Conservation (phyloP, 2,113 vertebrate genomes). For the Sialia sialis region DNA sequence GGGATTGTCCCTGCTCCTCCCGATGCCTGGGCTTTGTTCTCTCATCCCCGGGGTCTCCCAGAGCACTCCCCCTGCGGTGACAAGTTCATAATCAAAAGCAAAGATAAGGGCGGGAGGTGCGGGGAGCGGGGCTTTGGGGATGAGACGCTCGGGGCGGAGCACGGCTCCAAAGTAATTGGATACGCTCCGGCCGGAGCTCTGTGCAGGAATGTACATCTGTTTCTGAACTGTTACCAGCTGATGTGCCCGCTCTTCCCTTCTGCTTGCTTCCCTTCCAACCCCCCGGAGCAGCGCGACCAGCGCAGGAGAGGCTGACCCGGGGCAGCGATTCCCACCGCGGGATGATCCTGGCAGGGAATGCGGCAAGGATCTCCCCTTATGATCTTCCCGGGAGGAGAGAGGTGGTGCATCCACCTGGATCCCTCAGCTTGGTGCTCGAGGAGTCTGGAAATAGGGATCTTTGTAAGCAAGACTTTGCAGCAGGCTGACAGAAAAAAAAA, state of each 20-base stretch:
- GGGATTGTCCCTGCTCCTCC: not conserved
- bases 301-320: not conserved
- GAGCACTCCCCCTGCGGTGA: not conserved
- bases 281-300: not conserved
- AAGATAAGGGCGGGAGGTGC: constrained; percentile 6
- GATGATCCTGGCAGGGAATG: not conserved
- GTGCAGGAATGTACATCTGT: constrained; percentile 60
- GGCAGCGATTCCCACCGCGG: not conserved
- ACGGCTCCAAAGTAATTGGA: not conserved
- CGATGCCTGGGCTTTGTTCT: not conserved
- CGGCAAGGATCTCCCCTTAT: not conserved
- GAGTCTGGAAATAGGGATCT: not conserved
- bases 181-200: not conserved
- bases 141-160: not conserved
- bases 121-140: not conserved
- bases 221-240: constrained; percentile 62
- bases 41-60: rapidly evolving
- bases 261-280: not conserved
- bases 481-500: not conserved
- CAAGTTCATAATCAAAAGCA: constrained; percentile 29
- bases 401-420: not conserved
- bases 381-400: rapidly evolving
- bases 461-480: not conserved
- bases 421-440: not conserved
- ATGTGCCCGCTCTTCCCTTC: constrained; percentile 17